Percentiles rank a stretch among this genome's conserved stretches.
Evolutionary conservation across 2,797 vertebrate species (phyloP).

Genomic region (Arrhamphus sclerolepis): DNA sequence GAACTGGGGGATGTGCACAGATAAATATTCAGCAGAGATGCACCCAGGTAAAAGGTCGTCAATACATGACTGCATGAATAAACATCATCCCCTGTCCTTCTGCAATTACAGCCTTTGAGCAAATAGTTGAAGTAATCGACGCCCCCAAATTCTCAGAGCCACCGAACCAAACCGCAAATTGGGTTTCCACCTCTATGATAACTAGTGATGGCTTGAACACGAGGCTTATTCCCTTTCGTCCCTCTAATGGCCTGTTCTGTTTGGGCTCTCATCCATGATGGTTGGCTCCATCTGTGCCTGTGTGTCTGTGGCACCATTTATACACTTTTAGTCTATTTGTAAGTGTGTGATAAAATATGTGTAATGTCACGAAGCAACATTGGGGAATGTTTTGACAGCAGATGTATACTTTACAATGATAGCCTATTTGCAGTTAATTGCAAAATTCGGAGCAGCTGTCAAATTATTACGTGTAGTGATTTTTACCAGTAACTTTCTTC

Average conservation of each 20-base stretch:
- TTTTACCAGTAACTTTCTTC: background rate
- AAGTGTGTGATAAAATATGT: slow-evolving; percentile 20
- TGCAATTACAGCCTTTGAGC: slow-evolving; percentile 79
- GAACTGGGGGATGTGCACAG: slow-evolving; percentile 51
- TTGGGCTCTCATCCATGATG: slow-evolving; percentile 46
- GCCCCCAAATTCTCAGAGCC: slow-evolving; percentile 70
- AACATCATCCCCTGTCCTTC: slow-evolving; percentile 76
- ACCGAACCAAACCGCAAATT: slow-evolving; percentile 65
- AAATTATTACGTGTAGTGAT: too few relatives aligned
- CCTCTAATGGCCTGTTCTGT: slow-evolving; percentile 40
- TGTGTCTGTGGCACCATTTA: slow-evolving; percentile 7
- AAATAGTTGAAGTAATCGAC: slow-evolving; percentile 79
- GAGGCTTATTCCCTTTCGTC: slow-evolving; percentile 41
- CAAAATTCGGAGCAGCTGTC: too few relatives aligned
- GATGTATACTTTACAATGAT: slow-evolving; percentile 19
- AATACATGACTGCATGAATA: slow-evolving; percentile 81
- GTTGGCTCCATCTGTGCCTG: slow-evolving; percentile 14
- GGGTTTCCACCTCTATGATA: slow-evolving; percentile 67
- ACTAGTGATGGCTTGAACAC: slow-evolving; percentile 60
- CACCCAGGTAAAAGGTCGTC: slow-evolving; percentile 72
- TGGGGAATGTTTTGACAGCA: slow-evolving; percentile 23
- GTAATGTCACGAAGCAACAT: slow-evolving; percentile 14
- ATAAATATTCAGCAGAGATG: slow-evolving; percentile 80
- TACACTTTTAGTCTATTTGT: background rate
- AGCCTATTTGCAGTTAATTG: background rate